These are phyloP conservation scores for Pocillopora grandis DNA, from an alignment of 92 coral and sea anemone species.

Conservation along the genomic window DNA sequence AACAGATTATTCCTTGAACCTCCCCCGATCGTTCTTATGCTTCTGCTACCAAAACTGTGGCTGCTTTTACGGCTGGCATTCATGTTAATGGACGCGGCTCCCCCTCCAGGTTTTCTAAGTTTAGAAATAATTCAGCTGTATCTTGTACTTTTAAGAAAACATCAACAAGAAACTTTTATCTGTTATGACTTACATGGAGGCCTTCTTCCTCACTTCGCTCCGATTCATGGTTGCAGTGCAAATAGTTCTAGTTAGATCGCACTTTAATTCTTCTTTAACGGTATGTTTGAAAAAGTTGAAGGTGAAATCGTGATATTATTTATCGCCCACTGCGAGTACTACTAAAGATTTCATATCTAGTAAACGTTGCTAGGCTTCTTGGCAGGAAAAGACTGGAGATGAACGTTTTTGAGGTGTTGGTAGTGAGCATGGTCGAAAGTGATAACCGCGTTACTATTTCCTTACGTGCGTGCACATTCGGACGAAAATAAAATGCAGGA, in stretches of 20 bases:
- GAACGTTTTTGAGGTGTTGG: not conserved
- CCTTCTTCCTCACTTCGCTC: constrained; percentile 74
- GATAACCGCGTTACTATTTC: constrained; percentile 12
- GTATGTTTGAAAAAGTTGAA: not conserved
- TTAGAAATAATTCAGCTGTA: not conserved
- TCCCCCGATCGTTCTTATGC: constrained; percentile 74
- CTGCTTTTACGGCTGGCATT: constrained; percentile 95
- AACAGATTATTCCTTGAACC: constrained; percentile 90
- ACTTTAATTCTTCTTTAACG: not conserved
- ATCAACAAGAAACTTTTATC: not conserved
- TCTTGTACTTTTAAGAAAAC: not conserved
- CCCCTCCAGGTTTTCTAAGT: constrained; percentile 60
- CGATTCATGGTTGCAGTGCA: constrained; percentile 63
- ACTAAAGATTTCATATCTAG: not conserved
- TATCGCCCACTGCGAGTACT: constrained; percentile 1
- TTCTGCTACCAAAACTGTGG: constrained; percentile 93
- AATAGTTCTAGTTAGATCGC: not conserved
- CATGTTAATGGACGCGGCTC: constrained; percentile 44
- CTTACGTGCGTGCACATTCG: not conserved
- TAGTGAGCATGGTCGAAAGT: not conserved
- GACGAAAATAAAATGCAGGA: not conserved
- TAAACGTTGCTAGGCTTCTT: constrained; percentile 81
- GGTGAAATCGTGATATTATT: not conserved
- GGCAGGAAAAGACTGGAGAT: constrained; percentile 28
- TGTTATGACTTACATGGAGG: constrained; percentile 53